phyloP scores from a whole-genome alignment of 2,797 vertebrate species.

The Malacoraja senta region DNA sequence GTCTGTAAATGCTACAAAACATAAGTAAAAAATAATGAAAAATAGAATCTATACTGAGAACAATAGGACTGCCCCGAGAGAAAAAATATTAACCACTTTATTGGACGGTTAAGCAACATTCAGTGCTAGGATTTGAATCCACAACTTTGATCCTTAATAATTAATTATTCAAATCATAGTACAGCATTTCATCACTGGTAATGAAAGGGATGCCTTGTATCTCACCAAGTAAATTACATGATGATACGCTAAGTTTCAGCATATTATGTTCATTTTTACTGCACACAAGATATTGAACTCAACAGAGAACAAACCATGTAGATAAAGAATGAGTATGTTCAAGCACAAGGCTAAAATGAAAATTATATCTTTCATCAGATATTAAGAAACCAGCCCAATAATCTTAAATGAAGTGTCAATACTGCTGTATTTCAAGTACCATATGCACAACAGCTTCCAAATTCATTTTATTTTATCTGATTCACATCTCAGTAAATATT shows the following conservation, averaged over 20 bases:
- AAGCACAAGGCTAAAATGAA: background rate
- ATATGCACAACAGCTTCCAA: background rate
- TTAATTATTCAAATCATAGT: background rate
- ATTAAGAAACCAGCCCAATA: background rate
- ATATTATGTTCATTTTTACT: background rate
- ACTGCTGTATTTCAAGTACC: background rate
- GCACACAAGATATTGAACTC: background rate
- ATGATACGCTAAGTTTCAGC: background rate
- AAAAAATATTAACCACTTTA: background rate
- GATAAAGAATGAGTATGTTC: background rate
- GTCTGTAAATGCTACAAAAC: slow-evolving; percentile 67
- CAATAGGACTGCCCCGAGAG: background rate
- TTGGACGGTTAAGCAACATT: background rate
- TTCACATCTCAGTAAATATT: background rate
- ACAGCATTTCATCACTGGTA: background rate
- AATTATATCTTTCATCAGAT: background rate
- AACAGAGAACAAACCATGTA: background rate
- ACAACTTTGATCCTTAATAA: background rate
- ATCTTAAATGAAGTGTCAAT: background rate
- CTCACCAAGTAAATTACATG: background rate
- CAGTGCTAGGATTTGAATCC: background rate
- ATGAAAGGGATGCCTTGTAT: background rate
- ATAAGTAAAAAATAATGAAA: slow-evolving; percentile 30
- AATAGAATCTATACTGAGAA: background rate
- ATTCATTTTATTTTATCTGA: background rate